Evolutionary conservation across 1,140 invertebrate species (phyloP), one percentile per base, ranked within the genome.

Genomic region (Helicoverpa zea): DNA sequence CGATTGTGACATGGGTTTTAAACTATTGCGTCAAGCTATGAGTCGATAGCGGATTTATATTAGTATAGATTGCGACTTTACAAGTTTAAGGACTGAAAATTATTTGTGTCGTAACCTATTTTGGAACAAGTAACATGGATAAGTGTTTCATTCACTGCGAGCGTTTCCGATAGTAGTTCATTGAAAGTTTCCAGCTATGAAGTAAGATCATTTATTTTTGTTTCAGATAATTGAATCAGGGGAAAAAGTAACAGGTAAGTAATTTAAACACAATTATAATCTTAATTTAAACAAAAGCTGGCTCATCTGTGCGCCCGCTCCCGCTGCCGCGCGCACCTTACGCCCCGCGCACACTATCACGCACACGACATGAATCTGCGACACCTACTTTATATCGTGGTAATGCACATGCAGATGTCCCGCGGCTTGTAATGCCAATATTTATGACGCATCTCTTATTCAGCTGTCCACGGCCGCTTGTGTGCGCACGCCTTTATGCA

Each of bases 371-470:
- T 54, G 49, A 30, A 9, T 72, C 68, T n/a, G 23, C 68, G 49
- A 72, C 68, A 72, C 68, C 18, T 54, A 30, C 68, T 51, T 29
- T 72, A 72, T 52, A 51, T 72, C 52, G 49, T 23, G 23, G 23
- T 72, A 72, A 72, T 72, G 68, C 68, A 72, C 68, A 72, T 29
- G 47, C 49, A 72, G 68, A 29, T 54, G 68, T 54, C 66, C 18
- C 66, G 66, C 66, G 12, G 47, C 23, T 4, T 72, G 68, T 64
- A 35, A 72, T 3, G 47, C 18, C 49, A 72, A 72, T 72, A 72
- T 72, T 72, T 72, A 72, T 54, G 14, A 11, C 23, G 18, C 49
- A 72, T 72, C 68, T 52, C 52, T 72, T 72, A 72, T 72, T 72
- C 68, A 72, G 16, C 18, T 54, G 49, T 54, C 49, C 23, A 7